Conservation (phyloP, 2,888 invertebrate species). For the Gerris lacustris region DNA sequence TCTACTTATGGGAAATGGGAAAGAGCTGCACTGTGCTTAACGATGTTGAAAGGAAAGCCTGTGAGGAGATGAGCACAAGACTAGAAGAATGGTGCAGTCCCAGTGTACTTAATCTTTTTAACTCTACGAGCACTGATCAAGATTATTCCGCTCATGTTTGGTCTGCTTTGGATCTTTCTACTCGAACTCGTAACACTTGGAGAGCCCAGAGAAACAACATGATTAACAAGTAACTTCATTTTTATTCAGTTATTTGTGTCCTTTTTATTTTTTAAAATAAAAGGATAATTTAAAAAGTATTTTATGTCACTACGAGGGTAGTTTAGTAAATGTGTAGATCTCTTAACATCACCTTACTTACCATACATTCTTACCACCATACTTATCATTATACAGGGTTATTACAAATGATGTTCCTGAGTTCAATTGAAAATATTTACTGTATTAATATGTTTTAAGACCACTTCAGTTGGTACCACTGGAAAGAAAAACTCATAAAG, state of each 20-base stretch:
- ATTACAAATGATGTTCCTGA: too few relatives aligned
- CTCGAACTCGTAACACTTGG: slow-evolving; percentile 21
- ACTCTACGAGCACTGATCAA: slow-evolving; percentile 34
- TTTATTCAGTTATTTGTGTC: neutral
- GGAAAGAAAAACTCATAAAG: too few relatives aligned
- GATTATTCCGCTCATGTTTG: slow-evolving; percentile 28
- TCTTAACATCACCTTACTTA: too few relatives aligned
- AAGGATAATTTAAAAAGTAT: too few relatives aligned
- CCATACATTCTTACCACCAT: too few relatives aligned
- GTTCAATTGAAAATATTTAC: too few relatives aligned
- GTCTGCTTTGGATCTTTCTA: slow-evolving; percentile 21
- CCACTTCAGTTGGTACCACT: too few relatives aligned
- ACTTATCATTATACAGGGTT: too few relatives aligned
- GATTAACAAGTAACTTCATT: slow-evolving; percentile 21
- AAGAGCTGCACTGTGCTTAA: slow-evolving; percentile 27
- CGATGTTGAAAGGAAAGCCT: slow-evolving; percentile 37
- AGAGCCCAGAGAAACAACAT: slow-evolving; percentile 15
- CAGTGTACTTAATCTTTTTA: slow-evolving; percentile 20
- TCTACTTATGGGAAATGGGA: slow-evolving; percentile 40
- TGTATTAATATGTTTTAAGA: too few relatives aligned
- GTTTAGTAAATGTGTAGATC: too few relatives aligned
- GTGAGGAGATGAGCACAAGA: slow-evolving; percentile 38
- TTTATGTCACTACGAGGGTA: neutral
- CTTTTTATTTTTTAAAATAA: too few relatives aligned
- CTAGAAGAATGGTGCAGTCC: slow-evolving; percentile 36